Conservation (phyloP, 2,797 vertebrate species). For the Remorina albescens region DNA sequence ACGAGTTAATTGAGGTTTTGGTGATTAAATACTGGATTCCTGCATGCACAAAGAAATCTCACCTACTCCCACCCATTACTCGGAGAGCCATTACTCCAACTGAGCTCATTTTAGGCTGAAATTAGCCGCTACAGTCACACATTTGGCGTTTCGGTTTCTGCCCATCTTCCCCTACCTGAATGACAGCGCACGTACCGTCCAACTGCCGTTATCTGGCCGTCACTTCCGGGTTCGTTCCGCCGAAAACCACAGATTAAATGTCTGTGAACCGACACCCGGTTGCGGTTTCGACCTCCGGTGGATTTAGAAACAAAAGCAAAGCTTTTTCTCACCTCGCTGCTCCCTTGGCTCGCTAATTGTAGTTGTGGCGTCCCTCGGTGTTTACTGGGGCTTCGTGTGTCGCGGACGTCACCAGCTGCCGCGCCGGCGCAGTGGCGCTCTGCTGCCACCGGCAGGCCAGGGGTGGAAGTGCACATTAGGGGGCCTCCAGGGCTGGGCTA, state of each 20-base stretch:
- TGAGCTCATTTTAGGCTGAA: fast-evolving
- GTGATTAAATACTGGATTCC: not conserved
- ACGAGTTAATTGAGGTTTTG: not conserved
- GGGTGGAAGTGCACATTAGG: slow-evolving; percentile 50
- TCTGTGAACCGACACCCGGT: fast-evolving
- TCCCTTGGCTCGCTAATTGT: not conserved
- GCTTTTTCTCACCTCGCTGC: slow-evolving; percentile 40
- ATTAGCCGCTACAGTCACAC: not conserved
- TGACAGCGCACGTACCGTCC: not conserved
- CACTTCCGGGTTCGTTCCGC: not conserved
- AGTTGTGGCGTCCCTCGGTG: slow-evolving; percentile 14
- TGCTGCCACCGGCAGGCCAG: slow-evolving; percentile 67
- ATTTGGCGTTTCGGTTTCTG: not conserved
- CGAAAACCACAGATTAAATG: not conserved
- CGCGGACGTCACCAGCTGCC: not conserved
- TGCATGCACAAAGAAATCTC: not conserved
- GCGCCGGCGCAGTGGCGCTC: not conserved
- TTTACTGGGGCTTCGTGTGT: slow-evolving; percentile 51
- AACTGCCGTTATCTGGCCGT: not conserved
- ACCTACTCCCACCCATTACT: not conserved
- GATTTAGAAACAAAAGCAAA: fast-evolving
- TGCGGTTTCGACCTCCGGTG: fast-evolving
- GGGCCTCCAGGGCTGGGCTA: too few relatives aligned
- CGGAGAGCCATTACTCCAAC: not conserved
- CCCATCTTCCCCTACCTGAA: not conserved